Percentiles rank a stretch among this genome's conserved stretches.
phyloP scores from a whole-genome alignment of 2,888 invertebrate species.

The Lycaena phlaeas region DNA sequence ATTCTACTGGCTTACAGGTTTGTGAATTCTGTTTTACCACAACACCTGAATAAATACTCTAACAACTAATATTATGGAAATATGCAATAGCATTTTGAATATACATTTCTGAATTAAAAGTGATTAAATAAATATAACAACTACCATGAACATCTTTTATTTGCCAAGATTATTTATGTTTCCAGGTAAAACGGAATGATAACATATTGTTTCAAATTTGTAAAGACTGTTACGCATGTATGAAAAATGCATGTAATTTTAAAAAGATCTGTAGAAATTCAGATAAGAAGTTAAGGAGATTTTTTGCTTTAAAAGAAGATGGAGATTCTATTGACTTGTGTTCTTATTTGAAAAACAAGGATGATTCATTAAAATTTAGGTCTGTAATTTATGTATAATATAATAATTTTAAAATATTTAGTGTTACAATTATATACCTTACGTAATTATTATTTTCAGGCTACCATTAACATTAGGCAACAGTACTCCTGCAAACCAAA shows the following conservation, averaged over 20 bases:
- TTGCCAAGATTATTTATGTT: too few relatives aligned
- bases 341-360: conserved; percentile 43
- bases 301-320: conserved; percentile 36
- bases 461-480: conserved; percentile 36
- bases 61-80: too few relatives aligned
- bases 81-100: too few relatives aligned
- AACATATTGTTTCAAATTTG: conserved; percentile 54
- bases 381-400: conserved; percentile 16
- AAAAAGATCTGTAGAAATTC: conserved; percentile 57
- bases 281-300: conserved; percentile 49
- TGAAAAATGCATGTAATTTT: conserved; percentile 55
- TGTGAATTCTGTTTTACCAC: neutral
- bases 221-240: conserved; percentile 47
- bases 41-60: too few relatives aligned
- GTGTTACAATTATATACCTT: too few relatives aligned
- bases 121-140: too few relatives aligned
- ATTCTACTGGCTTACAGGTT: conserved; percentile 60
- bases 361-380: conserved; percentile 42
- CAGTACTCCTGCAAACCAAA: conserved; percentile 42
- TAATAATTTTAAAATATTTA: neutral
- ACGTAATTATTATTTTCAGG: conserved; percentile 30
- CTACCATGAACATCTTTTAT: too few relatives aligned
- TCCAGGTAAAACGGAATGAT: conserved; percentile 56
- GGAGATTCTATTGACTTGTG: conserved; percentile 40
- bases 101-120: too few relatives aligned